Evolutionary conservation across 2,113 vertebrate species (phyloP), one percentile per base, ranked within the genome.

Genomic region (Ceyx margarethae): DNA sequence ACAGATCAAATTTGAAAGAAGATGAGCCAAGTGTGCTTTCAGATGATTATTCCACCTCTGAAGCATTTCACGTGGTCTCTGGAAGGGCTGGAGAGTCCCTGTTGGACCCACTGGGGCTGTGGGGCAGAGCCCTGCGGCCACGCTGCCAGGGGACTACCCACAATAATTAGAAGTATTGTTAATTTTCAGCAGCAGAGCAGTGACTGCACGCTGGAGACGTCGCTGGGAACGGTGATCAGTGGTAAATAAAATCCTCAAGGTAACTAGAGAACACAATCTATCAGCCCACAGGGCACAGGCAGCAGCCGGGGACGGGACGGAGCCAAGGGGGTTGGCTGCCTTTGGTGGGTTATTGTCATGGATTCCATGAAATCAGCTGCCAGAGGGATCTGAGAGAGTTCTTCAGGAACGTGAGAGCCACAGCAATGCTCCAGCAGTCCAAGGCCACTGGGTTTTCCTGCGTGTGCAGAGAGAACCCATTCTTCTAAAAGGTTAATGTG

Each of bases 141-240:
- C 81, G 81, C 71, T 76, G 37, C 68, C 75, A n/a, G 28, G 43
- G 48, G 40, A 74, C 29, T 2, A 21, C 43, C 79, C 19, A 9
- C 11, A 42, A 54, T 65, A 91, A 77, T 87, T 56, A 67, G 65
- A 2, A 43, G 68, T 20, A 83, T 87, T 87, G 81, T 29, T 85
- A 80, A 85, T 91, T 90, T 94, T 75, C 68, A 83, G 77, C 76
- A 81, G 90, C 73, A 88, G 60, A 90, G 46, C 81, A 89, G 82
- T 65, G 88, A 22, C 54, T 69, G 79, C 72, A 71, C 19, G 0
- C 64, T 56, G 82, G 87, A 87, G 64, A 60, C 75, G 35, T 58
- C 71, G 21, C 56, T 26, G 64, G 29, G 82, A 81, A 53, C 0
- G 8, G 76, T n/a, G 45, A 83, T 91, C 80, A 90, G 56, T 53